Percentiles rank a stretch among this genome's conserved stretches.
phyloP scores from a whole-genome alignment of 2,797 vertebrate species.

The Aythya fuligula region DNA sequence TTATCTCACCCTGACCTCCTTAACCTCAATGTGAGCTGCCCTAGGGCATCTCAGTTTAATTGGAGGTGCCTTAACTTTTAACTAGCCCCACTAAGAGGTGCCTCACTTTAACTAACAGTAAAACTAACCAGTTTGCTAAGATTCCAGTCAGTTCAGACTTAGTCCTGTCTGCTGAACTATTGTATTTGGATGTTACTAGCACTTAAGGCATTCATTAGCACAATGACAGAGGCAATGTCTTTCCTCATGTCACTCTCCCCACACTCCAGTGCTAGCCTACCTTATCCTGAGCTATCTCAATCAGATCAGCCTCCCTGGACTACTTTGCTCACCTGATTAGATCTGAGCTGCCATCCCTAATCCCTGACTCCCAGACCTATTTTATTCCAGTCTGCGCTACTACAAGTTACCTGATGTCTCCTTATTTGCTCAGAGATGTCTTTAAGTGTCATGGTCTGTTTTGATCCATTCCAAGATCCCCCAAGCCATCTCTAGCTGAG shows the following conservation, averaged over 20 bases:
- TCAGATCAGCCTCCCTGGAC: not conserved
- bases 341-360: not conserved
- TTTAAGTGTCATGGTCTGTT: not conserved
- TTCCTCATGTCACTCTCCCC: fast-evolving
- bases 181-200: not conserved
- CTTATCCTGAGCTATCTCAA: not conserved
- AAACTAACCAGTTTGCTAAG: not conserved
- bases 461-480: not conserved
- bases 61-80: not conserved
- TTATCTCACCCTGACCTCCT: not conserved
- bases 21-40: not conserved
- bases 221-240: not conserved
- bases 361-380: not conserved
- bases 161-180: not conserved
- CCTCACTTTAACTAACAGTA: not conserved
- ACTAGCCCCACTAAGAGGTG: too few species aligned
- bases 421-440: slow-evolving; percentile 1
- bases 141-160: not conserved
- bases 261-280: not conserved
- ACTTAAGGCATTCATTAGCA: not conserved
- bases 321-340: not conserved
- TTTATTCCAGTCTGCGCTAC: not conserved
- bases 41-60: not conserved
- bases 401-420: not conserved
- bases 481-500: not conserved